Conservation (phyloP, 2,113 vertebrate species). For the Melanerpes formicivorus region DNA sequence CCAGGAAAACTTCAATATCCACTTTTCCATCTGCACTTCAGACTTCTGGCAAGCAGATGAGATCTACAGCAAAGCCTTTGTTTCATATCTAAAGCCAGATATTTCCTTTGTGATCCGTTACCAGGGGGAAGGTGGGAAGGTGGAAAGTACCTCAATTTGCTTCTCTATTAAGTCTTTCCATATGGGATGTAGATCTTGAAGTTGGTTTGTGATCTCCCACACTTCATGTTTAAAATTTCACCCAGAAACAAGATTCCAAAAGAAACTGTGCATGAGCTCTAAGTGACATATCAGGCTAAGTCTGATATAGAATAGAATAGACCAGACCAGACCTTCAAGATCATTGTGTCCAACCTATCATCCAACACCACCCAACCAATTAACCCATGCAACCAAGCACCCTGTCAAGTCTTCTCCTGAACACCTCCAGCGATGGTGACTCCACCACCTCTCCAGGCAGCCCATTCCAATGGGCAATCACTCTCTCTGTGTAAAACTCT, state of each 20-base stretch:
- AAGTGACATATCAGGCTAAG: conserved; percentile 18
- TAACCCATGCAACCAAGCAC: no score
- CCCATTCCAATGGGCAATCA: no score
- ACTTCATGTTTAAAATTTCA: conserved; percentile 45
- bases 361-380: no score
- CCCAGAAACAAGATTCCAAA: conserved; percentile 48
- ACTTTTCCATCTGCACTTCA: conserved; percentile 50
- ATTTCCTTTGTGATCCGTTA: conserved; percentile 13
- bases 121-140: not conserved
- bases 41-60: conserved; percentile 53
- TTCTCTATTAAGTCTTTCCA: conserved; percentile 28
- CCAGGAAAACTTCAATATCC: conserved; percentile 57
- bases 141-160: not conserved
- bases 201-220: conserved; percentile 23
- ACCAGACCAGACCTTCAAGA: no score
- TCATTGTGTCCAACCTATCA: no score
- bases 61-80: conserved; percentile 26
- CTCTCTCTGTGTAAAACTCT: no score
- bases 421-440: no score
- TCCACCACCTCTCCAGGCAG: no score
- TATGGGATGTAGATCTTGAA: not conserved
- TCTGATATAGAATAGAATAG: no score
- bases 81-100: conserved; percentile 37
- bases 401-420: no score
- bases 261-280: not conserved